These are phyloP conservation scores for Octomys mimax DNA, from an alignment of 2,797 vertebrate genomes.

Conservation along the genomic window DNA sequence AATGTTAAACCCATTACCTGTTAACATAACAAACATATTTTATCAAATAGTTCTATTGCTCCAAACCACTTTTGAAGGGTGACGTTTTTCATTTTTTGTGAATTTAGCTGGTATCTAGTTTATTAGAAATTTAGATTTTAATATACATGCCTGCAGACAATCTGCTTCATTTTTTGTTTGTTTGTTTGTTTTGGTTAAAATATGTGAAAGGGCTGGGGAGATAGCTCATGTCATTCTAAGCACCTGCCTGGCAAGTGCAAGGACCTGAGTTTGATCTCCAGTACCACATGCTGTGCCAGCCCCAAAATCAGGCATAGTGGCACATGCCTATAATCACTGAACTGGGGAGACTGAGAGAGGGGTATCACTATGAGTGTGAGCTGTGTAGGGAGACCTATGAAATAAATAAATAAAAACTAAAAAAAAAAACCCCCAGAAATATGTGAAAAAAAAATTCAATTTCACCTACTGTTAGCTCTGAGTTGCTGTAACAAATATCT, in stretches of 20 bases:
- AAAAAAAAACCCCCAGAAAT: no score
- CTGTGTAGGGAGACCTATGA: no score
- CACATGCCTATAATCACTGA: no score
- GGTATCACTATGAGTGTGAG: no score
- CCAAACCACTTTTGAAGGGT: neutral
- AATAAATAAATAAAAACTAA: no score
- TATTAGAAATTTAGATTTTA: neutral
- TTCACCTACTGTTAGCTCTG: neutral
- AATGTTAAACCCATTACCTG: neutral
- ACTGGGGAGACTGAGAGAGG: no score
- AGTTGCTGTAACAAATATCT: no score
- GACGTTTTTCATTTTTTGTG: neutral
- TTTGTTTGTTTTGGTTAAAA: neutral
- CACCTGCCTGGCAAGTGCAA: no score
- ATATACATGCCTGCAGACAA: neutral
- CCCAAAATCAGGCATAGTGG: no score
- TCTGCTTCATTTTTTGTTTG: neutral
- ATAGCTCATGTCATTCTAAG: no score
- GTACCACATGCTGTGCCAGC: no score
- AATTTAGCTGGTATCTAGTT: neutral
- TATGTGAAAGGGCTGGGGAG: neutral
- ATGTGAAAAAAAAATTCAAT: neutral
- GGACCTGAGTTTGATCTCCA: no score
- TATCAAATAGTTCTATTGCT: neutral
- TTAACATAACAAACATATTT: neutral